Evolutionary conservation across 2,888 invertebrate species (phyloP).

Genomic region (Adelognathus sp.): DNA sequence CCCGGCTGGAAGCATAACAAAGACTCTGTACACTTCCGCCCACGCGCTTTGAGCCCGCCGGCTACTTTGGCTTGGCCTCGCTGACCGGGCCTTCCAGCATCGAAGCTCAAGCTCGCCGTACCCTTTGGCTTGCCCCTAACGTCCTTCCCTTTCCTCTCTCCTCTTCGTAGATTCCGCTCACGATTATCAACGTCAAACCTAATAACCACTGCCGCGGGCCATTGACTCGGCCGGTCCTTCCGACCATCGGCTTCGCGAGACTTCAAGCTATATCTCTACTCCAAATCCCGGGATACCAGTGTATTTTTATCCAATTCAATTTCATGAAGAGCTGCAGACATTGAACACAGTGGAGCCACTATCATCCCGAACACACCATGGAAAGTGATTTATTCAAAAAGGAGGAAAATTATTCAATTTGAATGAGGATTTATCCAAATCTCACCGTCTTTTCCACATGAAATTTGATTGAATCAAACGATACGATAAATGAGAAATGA

Average conservation of each 20-base stretch:
- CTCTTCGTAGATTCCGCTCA: not conserved
- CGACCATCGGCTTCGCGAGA: not conserved
- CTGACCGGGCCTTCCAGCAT: not conserved
- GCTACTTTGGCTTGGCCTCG: slow-evolving; percentile 26
- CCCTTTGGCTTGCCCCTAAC: not conserved
- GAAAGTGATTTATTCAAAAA: too few species aligned
- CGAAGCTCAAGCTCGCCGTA: not conserved
- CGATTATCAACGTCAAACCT: slow-evolving; percentile 11
- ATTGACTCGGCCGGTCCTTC: not conserved
- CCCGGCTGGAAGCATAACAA: slow-evolving; percentile 33
- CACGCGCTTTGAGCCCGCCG: slow-evolving; percentile 18
- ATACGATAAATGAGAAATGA: too few species aligned
- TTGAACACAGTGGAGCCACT: too few species aligned
- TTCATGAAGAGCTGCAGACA: too few species aligned
- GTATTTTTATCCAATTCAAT: too few species aligned
- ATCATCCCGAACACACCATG: too few species aligned
- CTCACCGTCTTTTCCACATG: too few species aligned
- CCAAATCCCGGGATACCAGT: too few species aligned
- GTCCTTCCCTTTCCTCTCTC: slow-evolving; percentile 1
- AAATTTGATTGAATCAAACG: too few species aligned
- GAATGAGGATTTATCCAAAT: too few species aligned
- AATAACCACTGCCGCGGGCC: slow-evolving; percentile 7
- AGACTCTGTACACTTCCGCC: slow-evolving; percentile 29
- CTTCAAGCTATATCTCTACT: too few species aligned
- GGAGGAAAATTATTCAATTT: too few species aligned